Conservation (phyloP, 2,113 vertebrate species). For the Arizona elegans region DNA sequence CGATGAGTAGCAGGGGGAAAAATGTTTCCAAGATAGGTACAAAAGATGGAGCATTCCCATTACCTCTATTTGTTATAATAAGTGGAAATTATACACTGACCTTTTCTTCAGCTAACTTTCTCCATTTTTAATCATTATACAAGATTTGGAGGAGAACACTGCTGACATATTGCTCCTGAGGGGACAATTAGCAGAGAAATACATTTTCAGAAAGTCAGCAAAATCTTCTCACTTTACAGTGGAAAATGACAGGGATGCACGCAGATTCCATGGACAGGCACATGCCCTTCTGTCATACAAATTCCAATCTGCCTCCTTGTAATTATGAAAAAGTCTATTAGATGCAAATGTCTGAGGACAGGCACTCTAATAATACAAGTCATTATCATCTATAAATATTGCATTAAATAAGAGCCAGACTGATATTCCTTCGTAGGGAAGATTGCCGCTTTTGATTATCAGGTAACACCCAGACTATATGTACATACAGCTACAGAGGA, state of each 20-base stretch:
- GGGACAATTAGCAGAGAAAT: conserved; percentile 81
- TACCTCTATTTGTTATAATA: conserved; percentile 87
- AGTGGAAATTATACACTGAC: conserved; percentile 82
- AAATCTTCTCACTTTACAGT: conserved; percentile 58
- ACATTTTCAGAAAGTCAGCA: conserved; percentile 72
- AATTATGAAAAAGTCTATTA: conserved; percentile 2
- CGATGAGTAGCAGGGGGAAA: background rate
- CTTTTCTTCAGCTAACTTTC: conserved; percentile 82
- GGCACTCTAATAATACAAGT: conserved; percentile 24
- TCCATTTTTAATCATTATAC: conserved; percentile 91
- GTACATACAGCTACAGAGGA: background rate
- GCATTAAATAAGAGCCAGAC: background rate
- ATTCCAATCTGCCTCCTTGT: conserved; percentile 34
- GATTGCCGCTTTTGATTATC: background rate
- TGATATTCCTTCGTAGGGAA: background rate
- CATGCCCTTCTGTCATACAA: conserved; percentile 1
- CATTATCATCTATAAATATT: conserved; percentile 19
- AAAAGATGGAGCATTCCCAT: conserved; percentile 76
- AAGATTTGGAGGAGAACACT: conserved; percentile 73
- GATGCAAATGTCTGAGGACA: conserved; percentile 20
- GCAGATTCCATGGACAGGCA: conserved; percentile 32
- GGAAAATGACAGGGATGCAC: conserved; percentile 58
- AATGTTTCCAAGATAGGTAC: background rate
- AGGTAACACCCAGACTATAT: background rate
- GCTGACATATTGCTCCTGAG: conserved; percentile 78